phyloP scores from a whole-genome alignment of 2,888 invertebrate genomes.

The Agrochola litura region DNA sequence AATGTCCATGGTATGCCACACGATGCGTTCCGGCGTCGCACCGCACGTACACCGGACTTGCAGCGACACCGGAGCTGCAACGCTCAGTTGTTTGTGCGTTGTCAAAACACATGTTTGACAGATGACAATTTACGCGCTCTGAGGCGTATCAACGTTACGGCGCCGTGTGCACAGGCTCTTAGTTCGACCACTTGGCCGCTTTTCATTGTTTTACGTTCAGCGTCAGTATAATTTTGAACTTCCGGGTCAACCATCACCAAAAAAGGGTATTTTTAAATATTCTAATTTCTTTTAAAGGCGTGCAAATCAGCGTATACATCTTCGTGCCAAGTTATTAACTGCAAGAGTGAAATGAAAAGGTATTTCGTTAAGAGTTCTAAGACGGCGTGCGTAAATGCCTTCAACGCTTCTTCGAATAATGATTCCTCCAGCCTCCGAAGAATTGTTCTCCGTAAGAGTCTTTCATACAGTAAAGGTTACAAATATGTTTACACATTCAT shows the following conservation, averaged over 20 bases:
- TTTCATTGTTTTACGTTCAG: background rate
- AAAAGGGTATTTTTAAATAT: background rate
- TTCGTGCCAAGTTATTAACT: slow-evolving; percentile 65
- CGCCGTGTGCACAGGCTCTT: too few species aligned
- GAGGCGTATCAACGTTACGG: too few species aligned
- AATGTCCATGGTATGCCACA: too few species aligned
- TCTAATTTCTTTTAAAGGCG: slow-evolving; percentile 67
- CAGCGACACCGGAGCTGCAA: too few species aligned
- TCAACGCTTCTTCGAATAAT: slow-evolving; percentile 30
- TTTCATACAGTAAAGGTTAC: background rate
- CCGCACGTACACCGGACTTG: too few species aligned
- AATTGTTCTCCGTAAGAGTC: background rate
- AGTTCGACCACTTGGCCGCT: background rate
- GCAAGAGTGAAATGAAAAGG: slow-evolving; percentile 65
- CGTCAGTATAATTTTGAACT: background rate
- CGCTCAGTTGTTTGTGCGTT: too few species aligned
- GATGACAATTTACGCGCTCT: too few species aligned
- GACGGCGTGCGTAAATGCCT: slow-evolving; percentile 68
- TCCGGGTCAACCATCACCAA: background rate
- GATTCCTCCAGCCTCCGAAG: background rate
- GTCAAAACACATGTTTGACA: too few species aligned
- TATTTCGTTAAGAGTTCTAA: slow-evolving; percentile 65
- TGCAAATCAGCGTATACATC: slow-evolving; percentile 62
- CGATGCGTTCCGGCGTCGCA: too few species aligned
- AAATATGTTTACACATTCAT: background rate